phyloP scores from a whole-genome alignment of 2,888 invertebrate species.

The Drosophila prostipennis region DNA sequence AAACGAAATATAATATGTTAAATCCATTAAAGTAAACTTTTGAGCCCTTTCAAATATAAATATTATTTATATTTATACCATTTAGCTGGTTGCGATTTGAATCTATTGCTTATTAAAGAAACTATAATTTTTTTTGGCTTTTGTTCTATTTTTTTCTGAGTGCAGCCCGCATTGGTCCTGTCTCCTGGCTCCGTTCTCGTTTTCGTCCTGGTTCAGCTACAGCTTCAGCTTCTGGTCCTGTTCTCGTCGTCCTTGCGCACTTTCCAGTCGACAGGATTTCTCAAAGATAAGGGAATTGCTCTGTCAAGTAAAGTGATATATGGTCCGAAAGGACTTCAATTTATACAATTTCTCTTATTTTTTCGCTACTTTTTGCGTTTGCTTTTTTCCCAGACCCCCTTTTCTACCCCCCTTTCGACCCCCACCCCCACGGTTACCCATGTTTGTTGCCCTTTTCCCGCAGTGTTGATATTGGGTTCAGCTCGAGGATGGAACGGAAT shows the following conservation, averaged over 20 bases:
- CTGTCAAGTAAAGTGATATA: slow-evolving; percentile 89
- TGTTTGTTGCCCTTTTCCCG: slow-evolving; percentile 69
- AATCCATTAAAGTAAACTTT: too few species aligned
- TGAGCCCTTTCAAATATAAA: too few species aligned
- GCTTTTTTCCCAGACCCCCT: slow-evolving; percentile 61
- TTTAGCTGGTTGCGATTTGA: too few species aligned
- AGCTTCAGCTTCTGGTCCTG: slow-evolving; percentile 36
- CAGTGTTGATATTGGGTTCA: slow-evolving; percentile 43
- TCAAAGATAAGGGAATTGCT: slow-evolving; percentile 88
- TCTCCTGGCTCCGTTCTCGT: slow-evolving; percentile 53
- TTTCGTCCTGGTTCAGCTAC: slow-evolving; percentile 26
- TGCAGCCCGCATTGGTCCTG: slow-evolving; percentile 72
- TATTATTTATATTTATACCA: too few species aligned
- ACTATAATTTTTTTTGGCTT: too few species aligned
- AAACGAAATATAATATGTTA: too few species aligned
- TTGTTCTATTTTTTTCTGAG: slow-evolving; percentile 2
- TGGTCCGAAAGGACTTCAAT: slow-evolving; percentile 87
- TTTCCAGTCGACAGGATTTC: slow-evolving; percentile 84
- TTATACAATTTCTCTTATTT: slow-evolving; percentile 83
- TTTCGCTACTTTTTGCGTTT: slow-evolving; percentile 80
- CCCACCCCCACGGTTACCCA: slow-evolving; percentile 21
- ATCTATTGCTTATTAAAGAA: neutral
- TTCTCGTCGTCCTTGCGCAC: slow-evolving; percentile 76
- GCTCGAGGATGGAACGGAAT: slow-evolving; percentile 38
- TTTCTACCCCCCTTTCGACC: neutral